Conservation (phyloP, 2,888 invertebrate species). For the Drosophila kuntzei region DNA sequence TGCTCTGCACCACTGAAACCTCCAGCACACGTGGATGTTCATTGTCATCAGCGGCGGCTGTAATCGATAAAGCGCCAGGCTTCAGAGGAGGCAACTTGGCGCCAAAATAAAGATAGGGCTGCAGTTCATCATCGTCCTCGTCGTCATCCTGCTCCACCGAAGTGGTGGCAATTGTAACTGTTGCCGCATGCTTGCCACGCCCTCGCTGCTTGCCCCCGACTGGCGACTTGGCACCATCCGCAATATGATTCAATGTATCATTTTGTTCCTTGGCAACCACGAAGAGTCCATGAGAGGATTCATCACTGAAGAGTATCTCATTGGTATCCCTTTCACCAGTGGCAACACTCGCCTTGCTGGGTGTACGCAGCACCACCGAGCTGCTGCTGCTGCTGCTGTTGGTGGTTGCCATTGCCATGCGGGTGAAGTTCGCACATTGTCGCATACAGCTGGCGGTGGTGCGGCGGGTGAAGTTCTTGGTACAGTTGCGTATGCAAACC, state of each 20-base stretch:
- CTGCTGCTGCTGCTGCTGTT: slow-evolving; percentile 42
- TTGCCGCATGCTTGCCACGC: slow-evolving; percentile 64
- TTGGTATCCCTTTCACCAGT: slow-evolving; percentile 83
- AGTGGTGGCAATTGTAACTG: slow-evolving; percentile 50
- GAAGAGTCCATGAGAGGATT: slow-evolving; percentile 85
- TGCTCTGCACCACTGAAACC: slow-evolving; percentile 86
- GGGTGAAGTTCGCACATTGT: slow-evolving; percentile 83
- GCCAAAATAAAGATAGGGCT: slow-evolving; percentile 90
- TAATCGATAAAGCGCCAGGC: slow-evolving; percentile 84
- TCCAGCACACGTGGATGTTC: slow-evolving; percentile 87
- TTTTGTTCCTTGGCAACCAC: slow-evolving; percentile 85
- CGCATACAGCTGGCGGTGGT: slow-evolving; percentile 85
- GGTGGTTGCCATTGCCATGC: slow-evolving; percentile 63
- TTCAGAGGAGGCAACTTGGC: slow-evolving; percentile 87
- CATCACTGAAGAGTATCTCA: slow-evolving; percentile 85
- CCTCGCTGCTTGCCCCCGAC: slow-evolving; percentile 60
- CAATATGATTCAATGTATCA: slow-evolving; percentile 84
- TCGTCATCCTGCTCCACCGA: slow-evolving; percentile 60
- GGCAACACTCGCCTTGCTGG: slow-evolving; percentile 28
- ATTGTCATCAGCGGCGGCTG: slow-evolving; percentile 84
- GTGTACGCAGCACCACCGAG: slow-evolving; percentile 58
- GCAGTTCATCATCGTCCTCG: slow-evolving; percentile 86
- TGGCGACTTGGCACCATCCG: slow-evolving; percentile 66
- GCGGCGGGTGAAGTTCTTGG: slow-evolving; percentile 85
- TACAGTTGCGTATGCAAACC: slow-evolving; percentile 84